phyloP scores from a whole-genome alignment of 2,113 vertebrate genomes.

The Mustela lutreola region DNA sequence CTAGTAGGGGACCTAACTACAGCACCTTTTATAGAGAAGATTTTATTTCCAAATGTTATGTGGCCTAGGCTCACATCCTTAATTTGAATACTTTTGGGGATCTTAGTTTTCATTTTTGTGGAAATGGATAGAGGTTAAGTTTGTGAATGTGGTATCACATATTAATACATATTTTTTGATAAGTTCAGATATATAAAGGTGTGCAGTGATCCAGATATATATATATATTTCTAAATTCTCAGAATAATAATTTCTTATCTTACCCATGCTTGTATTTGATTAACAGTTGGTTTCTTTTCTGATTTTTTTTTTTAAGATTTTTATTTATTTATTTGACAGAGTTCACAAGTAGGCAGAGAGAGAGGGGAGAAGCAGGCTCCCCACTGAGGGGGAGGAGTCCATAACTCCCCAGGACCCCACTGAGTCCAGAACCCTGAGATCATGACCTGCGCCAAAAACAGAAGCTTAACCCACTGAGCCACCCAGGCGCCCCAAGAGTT shows the following conservation, averaged over 20 bases:
- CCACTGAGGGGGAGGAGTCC: too few species aligned
- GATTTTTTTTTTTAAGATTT: too few species aligned
- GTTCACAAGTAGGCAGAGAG: too few species aligned
- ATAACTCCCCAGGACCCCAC: too few species aligned
- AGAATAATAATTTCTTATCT: slow-evolving; percentile 37
- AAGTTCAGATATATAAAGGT: neutral
- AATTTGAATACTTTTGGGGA: neutral
- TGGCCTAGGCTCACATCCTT: neutral
- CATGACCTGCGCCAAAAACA: too few species aligned
- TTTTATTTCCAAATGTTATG: neutral
- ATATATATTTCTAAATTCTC: neutral
- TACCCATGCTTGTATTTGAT: neutral
- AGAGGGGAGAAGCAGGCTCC: too few species aligned
- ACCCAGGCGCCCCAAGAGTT: neutral
- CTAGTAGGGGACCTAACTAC: neutral
- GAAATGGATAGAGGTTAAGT: neutral
- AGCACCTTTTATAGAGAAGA: neutral
- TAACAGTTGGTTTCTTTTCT: neutral
- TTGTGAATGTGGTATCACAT: neutral
- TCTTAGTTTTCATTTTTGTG: slow-evolving; percentile 26
- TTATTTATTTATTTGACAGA: too few species aligned
- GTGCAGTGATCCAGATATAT: neutral
- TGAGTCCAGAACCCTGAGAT: too few species aligned
- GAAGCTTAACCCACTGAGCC: too few species aligned
- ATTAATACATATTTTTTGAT: neutral